Evolutionary conservation across 2,888 invertebrate species (phyloP), one percentile per base, ranked within the genome.

Genomic region (Xylota segnis): DNA sequence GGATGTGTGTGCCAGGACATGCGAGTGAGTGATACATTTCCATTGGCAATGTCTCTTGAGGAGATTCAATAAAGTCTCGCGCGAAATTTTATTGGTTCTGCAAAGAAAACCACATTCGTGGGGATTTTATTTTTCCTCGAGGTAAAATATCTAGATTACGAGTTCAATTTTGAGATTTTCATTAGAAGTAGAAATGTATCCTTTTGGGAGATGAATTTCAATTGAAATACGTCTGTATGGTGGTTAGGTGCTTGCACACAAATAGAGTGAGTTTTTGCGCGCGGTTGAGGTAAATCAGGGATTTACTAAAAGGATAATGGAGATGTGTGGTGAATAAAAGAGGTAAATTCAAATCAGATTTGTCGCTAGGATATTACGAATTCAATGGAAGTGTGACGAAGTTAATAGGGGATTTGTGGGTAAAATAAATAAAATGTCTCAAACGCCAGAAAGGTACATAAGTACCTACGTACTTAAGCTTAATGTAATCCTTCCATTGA

Each of bases 11-110:
- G 12, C 12, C 0, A 23, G 37, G 5, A 37, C 40, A 40, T 18
- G 37, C 9, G 18, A 18, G 34, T 5, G 59, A 40, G 5, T n/a
- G 52, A 6, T 6, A 54, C 10, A 54, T 54, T 12, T 29, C 27
- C 52, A 52, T 54, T 54, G n/a, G 9, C 23, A 27, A 54, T 29
- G 23, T 12, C 7, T 1, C 18, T 34, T 9, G 9, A 59, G 23
- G 40, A 40, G 40, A 59, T 59, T 59, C 59, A 59, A 59, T 59
- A 59, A 59, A 59, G 1, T 23, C 23, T 6, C 40, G n/a, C 32
- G 58, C 32, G n/a, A 54, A 29, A 52, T 52, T 27, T 27, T 23
- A 54, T 32, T 54, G 29, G 27, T 27, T 23, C 12, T 27, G 23
- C 27, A 27, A 5, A 10, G 52, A 27, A 40, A 40, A 34, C 40